Base-by-base conservation (phyloP, 2,888 invertebrate genomes). In the Drosophila kuntzei region DNA sequence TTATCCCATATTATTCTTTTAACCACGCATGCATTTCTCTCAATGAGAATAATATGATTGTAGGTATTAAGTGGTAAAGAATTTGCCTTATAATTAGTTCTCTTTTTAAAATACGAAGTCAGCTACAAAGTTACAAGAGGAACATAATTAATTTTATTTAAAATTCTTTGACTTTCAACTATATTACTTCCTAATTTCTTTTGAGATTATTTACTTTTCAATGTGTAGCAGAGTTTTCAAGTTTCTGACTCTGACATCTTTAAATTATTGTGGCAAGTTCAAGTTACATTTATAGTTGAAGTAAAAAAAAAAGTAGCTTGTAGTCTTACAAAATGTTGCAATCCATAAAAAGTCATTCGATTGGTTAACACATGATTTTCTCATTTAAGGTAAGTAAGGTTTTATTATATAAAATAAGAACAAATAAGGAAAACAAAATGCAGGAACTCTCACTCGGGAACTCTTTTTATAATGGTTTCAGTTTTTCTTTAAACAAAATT, bases 291-390 rank as follows among this genome's bases (percentile, higher is more conserved):
- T 61, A 1, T 5, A 16, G 20, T 20, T 37, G 11, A 9, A 6
- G 18, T 14, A 46, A 16, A 50, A 53, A 9, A 50, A 57, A 12
- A 43, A 68, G 43, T 9, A 41, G 49, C 20, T 62, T 63, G 47
- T 20, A 27, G 36, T 37, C 51, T 57, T 53, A 55, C 32, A 51
- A 67, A 62, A 46, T 57, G 39, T 50, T 59, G 9, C 2, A 18
- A 34, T 6, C 18, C 4, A 25, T 6, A 12, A 2, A 12, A 2
- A 5, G 2, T 9, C 29, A 14, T 6, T n/a, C 7, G 14, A 11
- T 16, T 49, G 32, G 41, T 18, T 18, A 41, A 49, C 25, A 32
- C 14, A 11, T 12, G 5, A 3, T 43, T 22, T 43, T 8, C 8
- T n/a, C n/a, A n/a, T n/a, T n/a, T n/a, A n/a, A n/a, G n/a, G n/a